phyloP scores from a whole-genome alignment of 2,888 invertebrate species.

The Parelbella ahira region DNA sequence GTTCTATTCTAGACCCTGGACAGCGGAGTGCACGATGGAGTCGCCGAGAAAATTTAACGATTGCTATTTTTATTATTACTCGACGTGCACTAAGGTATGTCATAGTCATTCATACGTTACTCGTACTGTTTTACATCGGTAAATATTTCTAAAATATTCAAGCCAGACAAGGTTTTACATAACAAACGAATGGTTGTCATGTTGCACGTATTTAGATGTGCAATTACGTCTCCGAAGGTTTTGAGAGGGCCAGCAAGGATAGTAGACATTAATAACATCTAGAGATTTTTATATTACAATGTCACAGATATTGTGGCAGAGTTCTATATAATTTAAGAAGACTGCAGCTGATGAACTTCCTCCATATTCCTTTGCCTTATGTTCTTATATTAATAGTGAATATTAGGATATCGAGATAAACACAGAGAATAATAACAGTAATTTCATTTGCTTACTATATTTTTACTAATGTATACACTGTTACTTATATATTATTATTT shows the following conservation, averaged over 20 bases:
- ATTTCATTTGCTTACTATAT: no score
- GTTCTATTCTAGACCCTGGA: constrained; percentile 60
- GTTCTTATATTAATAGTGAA: no score
- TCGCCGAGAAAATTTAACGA: constrained; percentile 89
- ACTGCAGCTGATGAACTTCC: no score
- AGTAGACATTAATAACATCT: no score
- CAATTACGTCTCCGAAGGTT: not conserved
- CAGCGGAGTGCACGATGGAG: constrained; percentile 79
- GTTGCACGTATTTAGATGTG: constrained; percentile 10
- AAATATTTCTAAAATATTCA: constrained; percentile 4
- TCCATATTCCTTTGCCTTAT: no score
- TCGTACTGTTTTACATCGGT: not conserved
- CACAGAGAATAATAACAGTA: no score
- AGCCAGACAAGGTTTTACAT: constrained; percentile 15
- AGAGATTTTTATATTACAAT: no score
- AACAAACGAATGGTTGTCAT: constrained; percentile 15
- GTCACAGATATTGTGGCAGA: no score
- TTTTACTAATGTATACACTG: not conserved
- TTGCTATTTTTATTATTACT: constrained; percentile 94
- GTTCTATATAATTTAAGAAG: no score
- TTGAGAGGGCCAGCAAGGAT: not conserved
- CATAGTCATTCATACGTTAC: not conserved
- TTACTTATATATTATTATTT: no score
- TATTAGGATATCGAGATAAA: no score
- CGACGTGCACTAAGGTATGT: constrained; percentile 90